These are phyloP conservation scores for Eidolon dupreanum DNA, from an alignment of 2,797 vertebrate genomes.

Conservation along the genomic window DNA sequence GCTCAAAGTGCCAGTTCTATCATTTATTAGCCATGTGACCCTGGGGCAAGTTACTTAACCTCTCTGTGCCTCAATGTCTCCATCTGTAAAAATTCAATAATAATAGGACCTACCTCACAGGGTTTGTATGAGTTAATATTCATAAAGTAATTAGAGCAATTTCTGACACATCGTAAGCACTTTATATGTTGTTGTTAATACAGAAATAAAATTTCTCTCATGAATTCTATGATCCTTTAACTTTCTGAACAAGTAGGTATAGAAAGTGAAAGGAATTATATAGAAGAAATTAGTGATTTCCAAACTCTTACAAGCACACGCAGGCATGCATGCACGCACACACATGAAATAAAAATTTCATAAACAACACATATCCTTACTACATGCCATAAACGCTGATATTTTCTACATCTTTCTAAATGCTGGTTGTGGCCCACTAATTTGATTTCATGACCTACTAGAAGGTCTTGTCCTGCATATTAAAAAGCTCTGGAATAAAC, in stretches of 20 bases:
- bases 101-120: not conserved
- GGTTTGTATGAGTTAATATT: constrained; percentile 22
- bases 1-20: not conserved
- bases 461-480: not conserved
- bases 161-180: not conserved
- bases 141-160: not conserved
- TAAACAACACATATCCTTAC: constrained; percentile 21
- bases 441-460: constrained; percentile 31
- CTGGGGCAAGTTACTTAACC: not conserved
- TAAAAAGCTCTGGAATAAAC: constrained; percentile 38
- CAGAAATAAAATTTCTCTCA: not conserved
- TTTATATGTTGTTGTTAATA: not conserved
- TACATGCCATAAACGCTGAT: not conserved
- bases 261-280: not conserved
- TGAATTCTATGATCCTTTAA: not conserved
- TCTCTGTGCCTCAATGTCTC: not conserved
- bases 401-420: constrained; percentile 22
- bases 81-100: not conserved
- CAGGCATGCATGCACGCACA: not conserved
- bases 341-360: not conserved
- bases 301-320: not conserved
- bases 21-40: not conserved
- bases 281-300: constrained; percentile 5
- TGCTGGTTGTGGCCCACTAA: not conserved
- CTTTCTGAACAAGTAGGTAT: constrained; percentile 18